phyloP scores from a whole-genome alignment of 2,113 vertebrate genomes.

The Microcebus griseorufus region DNA sequence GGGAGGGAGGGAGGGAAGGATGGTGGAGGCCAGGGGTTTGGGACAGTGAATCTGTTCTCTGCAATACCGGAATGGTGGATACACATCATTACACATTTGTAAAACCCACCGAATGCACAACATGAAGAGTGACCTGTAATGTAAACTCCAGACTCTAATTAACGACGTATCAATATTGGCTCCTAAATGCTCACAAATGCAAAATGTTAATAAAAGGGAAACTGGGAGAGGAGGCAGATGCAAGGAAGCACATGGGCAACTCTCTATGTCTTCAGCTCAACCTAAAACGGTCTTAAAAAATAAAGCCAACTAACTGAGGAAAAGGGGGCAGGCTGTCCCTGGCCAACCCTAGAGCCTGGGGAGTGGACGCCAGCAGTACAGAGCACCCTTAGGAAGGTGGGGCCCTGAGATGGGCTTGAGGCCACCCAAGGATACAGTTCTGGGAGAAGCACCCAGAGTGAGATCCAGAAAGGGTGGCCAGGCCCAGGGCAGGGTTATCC shows the following conservation, averaged over 20 bases:
- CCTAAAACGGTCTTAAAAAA: neutral
- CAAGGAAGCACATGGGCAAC: neutral
- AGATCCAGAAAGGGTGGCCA: neutral
- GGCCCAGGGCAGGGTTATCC: neutral
- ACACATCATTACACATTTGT: neutral
- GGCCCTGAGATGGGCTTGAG: neutral
- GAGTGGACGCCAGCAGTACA: neutral
- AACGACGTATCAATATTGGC: neutral
- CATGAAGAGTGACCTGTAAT: neutral
- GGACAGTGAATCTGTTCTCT: neutral
- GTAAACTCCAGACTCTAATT: neutral
- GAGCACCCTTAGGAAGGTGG: neutral
- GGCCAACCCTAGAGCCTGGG: neutral
- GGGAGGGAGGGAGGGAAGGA: no score
- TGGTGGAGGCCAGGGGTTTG: no score
- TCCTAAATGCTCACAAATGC: neutral
- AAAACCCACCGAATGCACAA: neutral
- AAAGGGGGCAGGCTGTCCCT: neutral
- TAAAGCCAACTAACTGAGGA: neutral
- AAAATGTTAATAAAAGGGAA: neutral
- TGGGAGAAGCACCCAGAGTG: neutral
- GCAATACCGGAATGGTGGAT: neutral
- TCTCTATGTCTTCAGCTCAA: neutral
- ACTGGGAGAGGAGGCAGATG: neutral
- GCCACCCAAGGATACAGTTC: neutral